These are phyloP conservation scores for Magallana ariakensis DNA, from an alignment of 1,140 invertebrate species.

Conservation along the genomic window DNA sequence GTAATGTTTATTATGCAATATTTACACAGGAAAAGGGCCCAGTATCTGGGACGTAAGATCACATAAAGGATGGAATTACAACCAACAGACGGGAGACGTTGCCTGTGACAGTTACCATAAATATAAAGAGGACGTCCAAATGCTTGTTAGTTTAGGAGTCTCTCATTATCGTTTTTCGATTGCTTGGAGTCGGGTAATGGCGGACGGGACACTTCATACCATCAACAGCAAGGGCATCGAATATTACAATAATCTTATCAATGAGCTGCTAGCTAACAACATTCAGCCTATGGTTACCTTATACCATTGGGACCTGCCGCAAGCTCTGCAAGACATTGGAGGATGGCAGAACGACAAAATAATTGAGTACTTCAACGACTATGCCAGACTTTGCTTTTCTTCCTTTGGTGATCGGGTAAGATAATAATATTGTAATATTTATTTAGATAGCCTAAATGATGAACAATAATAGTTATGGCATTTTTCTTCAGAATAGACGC, in stretches of 20 bases:
- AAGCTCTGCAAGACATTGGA: slow-evolving; percentile 77
- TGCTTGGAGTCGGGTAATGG: slow-evolving; percentile 74
- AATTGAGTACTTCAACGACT: slow-evolving; percentile 81
- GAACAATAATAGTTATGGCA: too few species aligned
- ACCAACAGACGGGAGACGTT: slow-evolving; percentile 83
- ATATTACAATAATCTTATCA: slow-evolving; percentile 76
- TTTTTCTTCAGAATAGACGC: too few species aligned
- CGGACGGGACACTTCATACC: slow-evolving; percentile 65
- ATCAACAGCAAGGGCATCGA: slow-evolving; percentile 69
- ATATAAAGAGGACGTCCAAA: slow-evolving; percentile 84
- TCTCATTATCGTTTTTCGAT: slow-evolving; percentile 76
- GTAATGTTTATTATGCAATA: background rate
- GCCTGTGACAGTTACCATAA: slow-evolving; percentile 86
- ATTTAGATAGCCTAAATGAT: too few species aligned
- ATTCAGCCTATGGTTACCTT: slow-evolving; percentile 81
- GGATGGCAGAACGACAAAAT: slow-evolving; percentile 82
- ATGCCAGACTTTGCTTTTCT: slow-evolving; percentile 78
- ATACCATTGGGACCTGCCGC: slow-evolving; percentile 81
- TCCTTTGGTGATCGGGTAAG: slow-evolving; percentile 77
- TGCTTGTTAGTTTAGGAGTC: slow-evolving; percentile 80
- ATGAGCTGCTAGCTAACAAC: slow-evolving; percentile 66
- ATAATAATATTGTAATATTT: background rate
- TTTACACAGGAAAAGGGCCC: slow-evolving; percentile 74
- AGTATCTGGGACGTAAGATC: slow-evolving; percentile 83
- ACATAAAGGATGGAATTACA: slow-evolving; percentile 80